These are phyloP conservation scores for Yponomeuta cagnagella DNA, from an alignment of 2,888 invertebrate species.

Conservation along the genomic window DNA sequence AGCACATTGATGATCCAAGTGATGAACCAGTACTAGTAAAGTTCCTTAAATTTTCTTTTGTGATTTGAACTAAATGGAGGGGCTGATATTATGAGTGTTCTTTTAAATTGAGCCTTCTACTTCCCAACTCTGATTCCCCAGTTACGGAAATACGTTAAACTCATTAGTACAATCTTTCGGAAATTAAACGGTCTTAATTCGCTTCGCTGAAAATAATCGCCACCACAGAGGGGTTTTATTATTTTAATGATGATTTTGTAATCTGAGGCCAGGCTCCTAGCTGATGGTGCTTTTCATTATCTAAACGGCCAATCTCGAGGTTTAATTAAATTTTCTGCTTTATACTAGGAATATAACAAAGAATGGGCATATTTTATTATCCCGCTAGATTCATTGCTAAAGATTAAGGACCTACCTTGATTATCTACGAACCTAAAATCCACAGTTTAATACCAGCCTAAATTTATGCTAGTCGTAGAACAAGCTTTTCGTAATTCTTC, in stretches of 20 bases:
- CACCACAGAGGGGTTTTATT: constrained; percentile 29
- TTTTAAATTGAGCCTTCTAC: neutral
- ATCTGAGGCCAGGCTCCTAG: constrained; percentile 28
- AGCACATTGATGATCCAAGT: neutral
- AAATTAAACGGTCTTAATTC: constrained; percentile 24
- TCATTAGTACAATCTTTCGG: constrained; percentile 18
- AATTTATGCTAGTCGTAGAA: neutral
- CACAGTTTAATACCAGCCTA: neutral
- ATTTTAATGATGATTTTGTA: constrained; percentile 38
- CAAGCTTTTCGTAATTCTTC: neutral
- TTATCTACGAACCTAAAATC: neutral
- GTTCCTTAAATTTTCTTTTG: neutral
- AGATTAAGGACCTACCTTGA: no score
- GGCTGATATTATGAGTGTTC: neutral
- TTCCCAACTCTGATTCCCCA: neutral
- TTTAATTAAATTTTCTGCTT: constrained; percentile 54
- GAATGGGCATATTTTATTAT: constrained; percentile 35
- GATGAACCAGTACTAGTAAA: neutral
- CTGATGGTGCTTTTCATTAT: constrained; percentile 37
- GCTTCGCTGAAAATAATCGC: constrained; percentile 32
- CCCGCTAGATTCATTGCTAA: constrained; percentile 23
- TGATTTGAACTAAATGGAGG: neutral
- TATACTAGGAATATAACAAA: constrained; percentile 36
- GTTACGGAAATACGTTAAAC: constrained; percentile 8
- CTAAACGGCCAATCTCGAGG: constrained; percentile 46